These are phyloP conservation scores for Drosophila nr. fundita DNA, from an alignment of 2,888 invertebrate genomes.

Conservation along the genomic window DNA sequence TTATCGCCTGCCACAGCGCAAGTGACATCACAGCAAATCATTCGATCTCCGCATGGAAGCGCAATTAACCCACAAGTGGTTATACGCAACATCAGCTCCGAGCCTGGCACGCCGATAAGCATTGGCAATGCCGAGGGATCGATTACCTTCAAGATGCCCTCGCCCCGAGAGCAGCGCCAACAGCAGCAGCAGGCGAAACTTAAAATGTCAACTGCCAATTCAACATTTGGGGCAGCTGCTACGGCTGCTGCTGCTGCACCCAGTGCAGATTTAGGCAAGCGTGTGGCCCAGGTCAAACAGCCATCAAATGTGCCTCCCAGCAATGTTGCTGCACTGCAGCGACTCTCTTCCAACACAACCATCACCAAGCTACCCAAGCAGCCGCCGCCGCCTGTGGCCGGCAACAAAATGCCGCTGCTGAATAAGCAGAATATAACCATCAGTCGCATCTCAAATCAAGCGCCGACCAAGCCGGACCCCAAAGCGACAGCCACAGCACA, in stretches of 20 bases:
- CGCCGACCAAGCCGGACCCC: conserved; percentile 46
- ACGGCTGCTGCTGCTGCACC: not conserved
- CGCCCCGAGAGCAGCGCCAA: conserved; percentile 38
- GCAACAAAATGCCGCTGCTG: conserved; percentile 70
- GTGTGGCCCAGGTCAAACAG: conserved; percentile 36
- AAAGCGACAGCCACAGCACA: conserved; percentile 67
- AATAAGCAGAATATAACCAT: conserved; percentile 84
- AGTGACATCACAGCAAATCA: conserved; percentile 69
- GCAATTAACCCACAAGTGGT: conserved; percentile 50
- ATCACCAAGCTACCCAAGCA: conserved; percentile 65
- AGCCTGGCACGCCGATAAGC: conserved; percentile 29
- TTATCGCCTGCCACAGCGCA: conserved; percentile 48
- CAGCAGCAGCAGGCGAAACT: conserved; percentile 33
- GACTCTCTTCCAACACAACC: conserved; percentile 75
- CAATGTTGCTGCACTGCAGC: conserved; percentile 70
- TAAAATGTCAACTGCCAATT: conserved; percentile 30
- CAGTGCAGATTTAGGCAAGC: conserved; percentile 29
- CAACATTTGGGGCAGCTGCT: conserved; percentile 1
- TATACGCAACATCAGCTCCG: conserved; percentile 55
- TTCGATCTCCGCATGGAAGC: conserved; percentile 51
- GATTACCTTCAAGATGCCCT: conserved; percentile 56
- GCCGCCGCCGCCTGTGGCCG: conserved; percentile 20
- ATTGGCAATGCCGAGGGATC: conserved; percentile 29
- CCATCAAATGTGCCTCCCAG: conserved; percentile 16
- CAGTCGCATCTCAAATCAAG: conserved; percentile 72